Evolutionary conservation across 2,888 invertebrate genomes (phyloP).

Genomic region (Ennomos erosarius): DNA sequence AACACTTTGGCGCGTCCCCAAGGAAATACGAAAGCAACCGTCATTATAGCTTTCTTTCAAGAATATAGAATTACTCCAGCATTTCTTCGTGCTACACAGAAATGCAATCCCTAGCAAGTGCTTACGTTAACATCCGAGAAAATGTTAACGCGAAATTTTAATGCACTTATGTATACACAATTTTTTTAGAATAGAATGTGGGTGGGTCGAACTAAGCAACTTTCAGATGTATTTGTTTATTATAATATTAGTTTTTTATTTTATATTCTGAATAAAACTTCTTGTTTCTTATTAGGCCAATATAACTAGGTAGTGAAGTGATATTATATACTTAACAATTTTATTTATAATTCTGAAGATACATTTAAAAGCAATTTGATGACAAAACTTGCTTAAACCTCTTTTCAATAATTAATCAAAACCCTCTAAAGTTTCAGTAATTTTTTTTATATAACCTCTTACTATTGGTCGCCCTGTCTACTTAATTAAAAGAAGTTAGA

Average conservation of each 20-base stretch:
- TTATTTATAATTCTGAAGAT: too few relatives aligned
- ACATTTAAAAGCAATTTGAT: too few relatives aligned
- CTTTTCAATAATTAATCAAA: conserved; percentile 13
- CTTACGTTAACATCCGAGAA: conserved; percentile 7
- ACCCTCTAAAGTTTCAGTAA: conserved; percentile 4
- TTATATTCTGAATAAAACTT: too few relatives aligned
- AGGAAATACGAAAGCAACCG: conserved; percentile 28
- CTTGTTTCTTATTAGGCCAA: too few relatives aligned
- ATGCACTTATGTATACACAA: too few relatives aligned
- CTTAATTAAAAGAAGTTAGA: conserved; percentile 63
- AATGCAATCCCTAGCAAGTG: conserved; percentile 26
- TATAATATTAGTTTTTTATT: too few relatives aligned
- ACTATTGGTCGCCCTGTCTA: conserved; percentile 55
- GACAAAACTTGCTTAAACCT: conserved; percentile 1
- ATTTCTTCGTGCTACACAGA: conserved; percentile 15
- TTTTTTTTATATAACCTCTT: conserved; percentile 17
- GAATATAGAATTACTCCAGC: conserved; percentile 27
- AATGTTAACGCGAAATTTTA: conserved; percentile 1
- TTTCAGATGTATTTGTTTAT: too few relatives aligned
- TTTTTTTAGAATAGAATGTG: too few relatives aligned
- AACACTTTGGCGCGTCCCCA: conserved; percentile 22
- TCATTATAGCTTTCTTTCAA: conserved; percentile 27
- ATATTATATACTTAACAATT: too few relatives aligned
- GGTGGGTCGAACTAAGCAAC: too few relatives aligned
- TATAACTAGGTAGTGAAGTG: too few relatives aligned